Base-by-base conservation (phyloP, 2,797 vertebrate species). In the Gobio occitaniae region DNA sequence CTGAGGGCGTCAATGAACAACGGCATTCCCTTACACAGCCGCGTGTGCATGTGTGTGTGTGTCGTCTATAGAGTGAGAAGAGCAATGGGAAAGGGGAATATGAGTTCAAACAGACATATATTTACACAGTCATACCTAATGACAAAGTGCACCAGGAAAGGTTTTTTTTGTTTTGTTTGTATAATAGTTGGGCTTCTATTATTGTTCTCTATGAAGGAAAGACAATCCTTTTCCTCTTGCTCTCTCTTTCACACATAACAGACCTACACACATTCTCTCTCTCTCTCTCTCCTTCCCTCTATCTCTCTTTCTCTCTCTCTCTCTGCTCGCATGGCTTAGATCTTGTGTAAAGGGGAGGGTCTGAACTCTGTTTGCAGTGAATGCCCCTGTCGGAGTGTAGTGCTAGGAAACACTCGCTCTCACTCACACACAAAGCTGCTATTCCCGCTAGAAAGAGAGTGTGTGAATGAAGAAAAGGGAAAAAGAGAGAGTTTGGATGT, bases 281-380 rank as follows among this genome's bases (percentile, higher is more conserved):
- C 48, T 78, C 61, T 19, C n/a, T 10, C 69, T 16, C 56, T 6
- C 25, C 29, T 61, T 59, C 63, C 32, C 75, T 61, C 75, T 72
- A 38, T 71, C 25, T 48, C 54, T 50, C 29, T 25, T 71, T 66
- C 84, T 70, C 61, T 68, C 72, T 56, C 78, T 71, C n/a, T 29
- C 54, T 65, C 15, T 59, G 76, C 84, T 83, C 71, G 81, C 88
- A 86, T 87, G 86, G 83, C 86, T 90, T 87, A 90, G 85, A 89
- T 89, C 84, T 88, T 84, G 78, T 71, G 83, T 80, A 80, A 86
- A 86, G 80, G 88, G 89, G 89, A 86, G 89, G 88, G 81, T 87
- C 84, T 88, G 90, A 87, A 82, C 84, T 86, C 52, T 66, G 84
- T 77, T 81, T 83, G 81, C 54, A 86, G 84, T 69, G 78, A 90